A percentile compares a stretch with the other conserved stretches of the same genome.
phyloP scores from a whole-genome alignment of 2,113 vertebrate genomes.

The Gambusia affinis region DNA sequence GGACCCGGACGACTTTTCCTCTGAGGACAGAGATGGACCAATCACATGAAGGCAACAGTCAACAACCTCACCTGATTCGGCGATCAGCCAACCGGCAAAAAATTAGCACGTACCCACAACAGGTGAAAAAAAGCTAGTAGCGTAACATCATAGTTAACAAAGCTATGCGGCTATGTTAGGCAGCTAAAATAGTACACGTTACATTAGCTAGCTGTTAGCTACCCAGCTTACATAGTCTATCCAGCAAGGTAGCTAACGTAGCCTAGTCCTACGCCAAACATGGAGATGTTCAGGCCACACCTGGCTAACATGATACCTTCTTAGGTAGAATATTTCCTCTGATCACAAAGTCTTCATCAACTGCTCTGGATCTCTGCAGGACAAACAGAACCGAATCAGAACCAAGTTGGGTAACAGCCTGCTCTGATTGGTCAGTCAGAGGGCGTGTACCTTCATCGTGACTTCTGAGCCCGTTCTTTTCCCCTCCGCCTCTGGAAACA shows the following conservation, averaged over 20 bases:
- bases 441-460: slow-evolving; percentile 82
- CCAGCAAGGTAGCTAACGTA: too few relatives aligned
- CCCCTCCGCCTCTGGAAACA: slow-evolving; percentile 89
- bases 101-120: too few relatives aligned
- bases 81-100: too few relatives aligned
- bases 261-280: too few relatives aligned
- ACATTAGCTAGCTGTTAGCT: too few relatives aligned
- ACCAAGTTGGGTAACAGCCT: neutral
- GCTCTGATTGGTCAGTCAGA: neutral
- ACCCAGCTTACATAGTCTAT: too few relatives aligned
- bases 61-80: too few relatives aligned
- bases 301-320: slow-evolving; percentile 79
- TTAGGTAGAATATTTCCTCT: slow-evolving; percentile 89
- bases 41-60: neutral
- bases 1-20: slow-evolving; percentile 89
- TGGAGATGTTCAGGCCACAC: too few relatives aligned
- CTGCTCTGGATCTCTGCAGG: slow-evolving; percentile 82
- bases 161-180: too few relatives aligned
- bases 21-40: slow-evolving; percentile 69
- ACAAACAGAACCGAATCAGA: slow-evolving; percentile 7
- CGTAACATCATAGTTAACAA: too few relatives aligned
- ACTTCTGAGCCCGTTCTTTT: slow-evolving; percentile 80
- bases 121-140: too few relatives aligned
- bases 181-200: too few relatives aligned
- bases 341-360: slow-evolving; percentile 86